phyloP scores from a whole-genome alignment of 2,888 invertebrate species.

The Silvanus unidentatus region DNA sequence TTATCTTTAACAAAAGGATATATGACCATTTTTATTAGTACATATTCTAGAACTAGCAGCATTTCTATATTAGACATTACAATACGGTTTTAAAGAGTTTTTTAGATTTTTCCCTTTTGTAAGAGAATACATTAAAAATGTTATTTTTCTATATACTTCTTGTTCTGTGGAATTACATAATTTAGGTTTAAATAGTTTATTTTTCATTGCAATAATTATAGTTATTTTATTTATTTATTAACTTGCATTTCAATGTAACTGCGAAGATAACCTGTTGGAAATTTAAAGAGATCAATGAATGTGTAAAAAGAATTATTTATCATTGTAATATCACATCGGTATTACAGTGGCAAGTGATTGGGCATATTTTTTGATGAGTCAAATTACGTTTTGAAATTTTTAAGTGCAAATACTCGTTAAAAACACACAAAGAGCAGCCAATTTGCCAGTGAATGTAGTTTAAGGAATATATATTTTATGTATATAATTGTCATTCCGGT shows the following conservation, averaged over 20 bases:
- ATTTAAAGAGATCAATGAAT: constrained; percentile 19
- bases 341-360: no score
- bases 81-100: not conserved
- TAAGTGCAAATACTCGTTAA: no score
- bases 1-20: no score
- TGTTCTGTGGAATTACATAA: not conserved
- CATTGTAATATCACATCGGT: no score
- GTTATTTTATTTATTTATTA: constrained; percentile 9
- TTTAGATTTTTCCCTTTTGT: not conserved
- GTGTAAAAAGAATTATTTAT: constrained; percentile 9
- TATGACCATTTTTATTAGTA: constrained; percentile 5
- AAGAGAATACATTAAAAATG: constrained; percentile 7
- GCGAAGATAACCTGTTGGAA: constrained; percentile 31
- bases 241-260: constrained; percentile 17
- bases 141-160: constrained; percentile 16
- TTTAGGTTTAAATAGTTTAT: constrained; percentile 2
- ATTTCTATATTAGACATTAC: constrained; percentile 35
- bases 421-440: no score
- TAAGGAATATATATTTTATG: no score
- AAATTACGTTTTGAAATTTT: no score
- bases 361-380: no score
- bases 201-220: constrained; percentile 7
- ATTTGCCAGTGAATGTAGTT: no score
- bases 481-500: no score
- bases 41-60: constrained; percentile 32